Percentiles rank a stretch among this genome's conserved stretches.
Conservation (phyloP, 2,888 invertebrate genomes). For the Sepiola atlantica region DNA sequence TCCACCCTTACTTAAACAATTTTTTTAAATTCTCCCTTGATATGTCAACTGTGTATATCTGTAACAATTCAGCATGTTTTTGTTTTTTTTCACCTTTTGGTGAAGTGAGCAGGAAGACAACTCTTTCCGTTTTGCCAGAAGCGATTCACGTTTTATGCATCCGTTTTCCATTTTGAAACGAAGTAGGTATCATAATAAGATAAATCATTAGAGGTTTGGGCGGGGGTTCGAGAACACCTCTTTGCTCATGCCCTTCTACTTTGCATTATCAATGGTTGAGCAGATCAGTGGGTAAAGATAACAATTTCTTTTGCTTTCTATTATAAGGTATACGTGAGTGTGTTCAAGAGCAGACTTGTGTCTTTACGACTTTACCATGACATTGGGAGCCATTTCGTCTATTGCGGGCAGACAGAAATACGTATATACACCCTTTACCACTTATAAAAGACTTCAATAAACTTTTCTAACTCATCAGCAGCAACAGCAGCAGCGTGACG, state of each 20-base stretch:
- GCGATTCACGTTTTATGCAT: background rate
- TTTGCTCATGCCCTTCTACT: background rate
- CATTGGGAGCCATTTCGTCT: conserved; percentile 32
- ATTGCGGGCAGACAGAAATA: background rate
- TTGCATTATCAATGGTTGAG: background rate
- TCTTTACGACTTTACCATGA: background rate
- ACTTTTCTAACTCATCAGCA: background rate
- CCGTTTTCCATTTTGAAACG: conserved; percentile 11
- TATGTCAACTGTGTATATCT: background rate
- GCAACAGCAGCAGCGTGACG: background rate
- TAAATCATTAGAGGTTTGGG: background rate
- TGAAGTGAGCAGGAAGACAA: background rate
- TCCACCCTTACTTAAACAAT: background rate
- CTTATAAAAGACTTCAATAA: background rate
- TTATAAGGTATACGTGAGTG: background rate
- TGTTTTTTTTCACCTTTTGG: background rate
- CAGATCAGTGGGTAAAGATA: background rate
- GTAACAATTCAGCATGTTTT: background rate
- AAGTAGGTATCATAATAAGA: background rate
- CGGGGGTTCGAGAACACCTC: background rate
- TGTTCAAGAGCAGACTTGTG: background rate
- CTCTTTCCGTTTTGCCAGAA: background rate
- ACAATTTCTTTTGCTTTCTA: background rate
- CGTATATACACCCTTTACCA: background rate
- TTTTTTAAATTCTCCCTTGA: background rate